phyloP scores from a whole-genome alignment of 23 tunicate species.

The Diplosoma virens region DNA sequence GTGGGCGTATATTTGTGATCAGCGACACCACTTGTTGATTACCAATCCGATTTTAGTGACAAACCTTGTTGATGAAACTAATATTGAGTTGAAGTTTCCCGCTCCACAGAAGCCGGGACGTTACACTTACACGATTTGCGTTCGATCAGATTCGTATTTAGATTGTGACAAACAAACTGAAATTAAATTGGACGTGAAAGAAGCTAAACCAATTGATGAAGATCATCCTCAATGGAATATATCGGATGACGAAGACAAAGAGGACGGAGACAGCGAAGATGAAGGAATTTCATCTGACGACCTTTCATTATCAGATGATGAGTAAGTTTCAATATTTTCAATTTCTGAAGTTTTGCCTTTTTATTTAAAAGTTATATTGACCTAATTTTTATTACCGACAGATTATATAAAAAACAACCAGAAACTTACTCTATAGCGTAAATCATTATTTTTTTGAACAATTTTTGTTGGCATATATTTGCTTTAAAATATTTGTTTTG shows the following conservation, averaged over 20 bases:
- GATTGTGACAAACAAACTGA: constrained; percentile 65
- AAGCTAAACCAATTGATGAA: constrained; percentile 66
- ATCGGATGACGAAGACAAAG: constrained; percentile 66
- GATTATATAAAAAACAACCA: no score
- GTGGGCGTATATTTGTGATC: constrained; percentile 95
- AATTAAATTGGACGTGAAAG: constrained; percentile 75
- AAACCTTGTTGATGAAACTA: constrained; percentile 43
- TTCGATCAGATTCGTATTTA: constrained; percentile 79
- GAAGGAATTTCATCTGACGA: constrained; percentile 97
- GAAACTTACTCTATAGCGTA: no score
- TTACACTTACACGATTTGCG: constrained; percentile 75
- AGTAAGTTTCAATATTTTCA: no score
- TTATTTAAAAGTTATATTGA: no score
- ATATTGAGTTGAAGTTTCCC: constrained; percentile 80
- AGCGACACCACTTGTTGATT: constrained; percentile 55
- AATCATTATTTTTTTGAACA: no score
- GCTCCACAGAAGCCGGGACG: constrained; percentile 89
- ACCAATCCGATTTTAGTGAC: constrained; percentile 71
- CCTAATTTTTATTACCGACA: no score
- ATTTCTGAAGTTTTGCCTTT: no score
- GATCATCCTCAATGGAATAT: constrained; percentile 97
- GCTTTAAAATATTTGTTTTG: no score
- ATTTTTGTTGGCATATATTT: no score
- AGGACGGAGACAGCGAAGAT: constrained; percentile 68
- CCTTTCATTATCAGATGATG: constrained; percentile 30